Evolutionary conservation across 2,797 vertebrate species (phyloP).

Genomic region (Danio kyathit): DNA sequence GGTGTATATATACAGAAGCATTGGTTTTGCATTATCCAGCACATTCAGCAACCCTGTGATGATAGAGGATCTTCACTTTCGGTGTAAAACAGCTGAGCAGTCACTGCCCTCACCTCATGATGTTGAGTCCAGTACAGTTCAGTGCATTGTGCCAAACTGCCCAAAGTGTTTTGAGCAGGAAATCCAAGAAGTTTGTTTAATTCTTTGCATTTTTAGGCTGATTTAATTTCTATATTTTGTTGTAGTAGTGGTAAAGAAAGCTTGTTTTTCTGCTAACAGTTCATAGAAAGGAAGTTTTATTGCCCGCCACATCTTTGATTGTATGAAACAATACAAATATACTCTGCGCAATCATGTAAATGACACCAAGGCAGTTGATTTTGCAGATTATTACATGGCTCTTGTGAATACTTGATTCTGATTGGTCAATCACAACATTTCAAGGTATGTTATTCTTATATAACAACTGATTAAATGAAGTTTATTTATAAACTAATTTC

Average conservation of each 20-base stretch:
- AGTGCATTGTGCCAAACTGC: slow-evolving; percentile 56
- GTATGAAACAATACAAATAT: no score
- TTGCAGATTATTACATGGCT: no score
- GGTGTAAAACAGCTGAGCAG: slow-evolving; percentile 36
- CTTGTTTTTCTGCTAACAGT: slow-evolving; percentile 59
- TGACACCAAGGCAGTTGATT: no score
- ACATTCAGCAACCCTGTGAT: slow-evolving; percentile 6
- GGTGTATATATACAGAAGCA: slow-evolving; percentile 24
- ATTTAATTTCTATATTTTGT: no score
- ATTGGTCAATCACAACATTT: no score
- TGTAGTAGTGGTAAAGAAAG: not conserved
- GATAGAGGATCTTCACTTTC: slow-evolving; percentile 23
- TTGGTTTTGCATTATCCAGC: slow-evolving; percentile 19
- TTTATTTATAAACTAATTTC: no score
- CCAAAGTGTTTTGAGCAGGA: slow-evolving; percentile 54
- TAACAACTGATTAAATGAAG: no score
- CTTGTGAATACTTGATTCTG: no score
- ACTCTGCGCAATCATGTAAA: no score
- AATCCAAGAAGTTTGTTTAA: slow-evolving; percentile 48
- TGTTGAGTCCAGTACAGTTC: slow-evolving; percentile 43
- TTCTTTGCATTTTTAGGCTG: slow-evolving; percentile 45
- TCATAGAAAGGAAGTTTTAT: slow-evolving; percentile 7
- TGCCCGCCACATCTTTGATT: no score
- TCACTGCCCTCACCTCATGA: slow-evolving; percentile 6
- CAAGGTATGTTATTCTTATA: no score